phyloP scores from a whole-genome alignment of 2,113 vertebrate species.

The Globicephala melas region DNA sequence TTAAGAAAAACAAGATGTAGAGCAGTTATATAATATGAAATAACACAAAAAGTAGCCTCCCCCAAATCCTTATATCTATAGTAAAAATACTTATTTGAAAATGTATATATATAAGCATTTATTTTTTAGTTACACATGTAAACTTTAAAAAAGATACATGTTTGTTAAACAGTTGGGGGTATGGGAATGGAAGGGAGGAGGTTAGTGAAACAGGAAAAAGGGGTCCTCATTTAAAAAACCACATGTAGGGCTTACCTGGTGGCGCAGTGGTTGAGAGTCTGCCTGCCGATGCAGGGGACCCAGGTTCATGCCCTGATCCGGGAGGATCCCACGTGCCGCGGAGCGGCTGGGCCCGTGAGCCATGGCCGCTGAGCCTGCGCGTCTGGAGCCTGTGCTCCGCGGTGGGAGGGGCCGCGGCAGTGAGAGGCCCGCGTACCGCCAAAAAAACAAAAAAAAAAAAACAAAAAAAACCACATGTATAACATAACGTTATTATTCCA shows the following conservation, averaged over 20 bases:
- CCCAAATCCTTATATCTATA: background rate
- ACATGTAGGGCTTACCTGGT: background rate
- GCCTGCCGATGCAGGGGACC: too few species aligned
- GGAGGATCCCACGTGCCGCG: too few species aligned
- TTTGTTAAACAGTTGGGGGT: background rate
- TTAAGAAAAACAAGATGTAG: constrained; percentile 9
- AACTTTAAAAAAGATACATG: background rate
- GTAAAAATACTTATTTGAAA: background rate
- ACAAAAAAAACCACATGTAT: background rate
- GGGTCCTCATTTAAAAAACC: background rate
- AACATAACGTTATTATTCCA: background rate
- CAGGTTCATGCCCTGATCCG: too few species aligned
- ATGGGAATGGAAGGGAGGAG: background rate
- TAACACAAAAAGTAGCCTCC: background rate
- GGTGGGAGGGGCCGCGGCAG: too few species aligned
- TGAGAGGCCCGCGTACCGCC: too few species aligned
- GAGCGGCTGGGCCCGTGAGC: too few species aligned
- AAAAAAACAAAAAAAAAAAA: background rate
- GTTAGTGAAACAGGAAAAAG: background rate
- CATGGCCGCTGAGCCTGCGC: too few species aligned
- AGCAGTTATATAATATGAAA: background rate
- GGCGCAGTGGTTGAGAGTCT: too few species aligned
- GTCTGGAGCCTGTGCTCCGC: too few species aligned
- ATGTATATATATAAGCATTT: background rate
- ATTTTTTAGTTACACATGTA: background rate